Evolutionary conservation across 2,113 vertebrate genomes (phyloP).

Genomic region (Ochotona princeps): DNA sequence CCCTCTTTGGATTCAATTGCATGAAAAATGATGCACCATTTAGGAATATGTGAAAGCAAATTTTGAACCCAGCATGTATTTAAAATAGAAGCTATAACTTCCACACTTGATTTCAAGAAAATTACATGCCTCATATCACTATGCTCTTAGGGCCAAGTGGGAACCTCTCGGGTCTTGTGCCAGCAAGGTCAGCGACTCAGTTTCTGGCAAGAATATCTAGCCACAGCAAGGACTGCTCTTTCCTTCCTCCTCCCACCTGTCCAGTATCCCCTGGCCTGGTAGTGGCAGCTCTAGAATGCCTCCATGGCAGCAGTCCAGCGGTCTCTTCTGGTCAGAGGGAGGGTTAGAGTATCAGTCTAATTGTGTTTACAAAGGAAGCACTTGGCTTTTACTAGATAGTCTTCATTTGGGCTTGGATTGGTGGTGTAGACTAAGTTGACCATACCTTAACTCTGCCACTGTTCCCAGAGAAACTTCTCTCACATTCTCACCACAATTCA

Average conservation of each 20-base stretch:
- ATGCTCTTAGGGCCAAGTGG: constrained; percentile 18
- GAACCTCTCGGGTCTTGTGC: constrained; percentile 54
- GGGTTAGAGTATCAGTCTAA: not conserved
- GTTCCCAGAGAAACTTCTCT: not conserved
- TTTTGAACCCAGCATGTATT: constrained; percentile 74
- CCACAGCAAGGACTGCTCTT: not conserved
- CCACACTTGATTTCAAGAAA: constrained; percentile 64
- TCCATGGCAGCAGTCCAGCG: accelerated
- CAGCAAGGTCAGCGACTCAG: constrained; percentile 49
- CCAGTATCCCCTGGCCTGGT: not conserved
- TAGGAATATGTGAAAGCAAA: constrained; percentile 70
- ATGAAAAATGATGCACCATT: constrained; percentile 67
- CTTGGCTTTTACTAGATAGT: not conserved
- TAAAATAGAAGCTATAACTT: constrained; percentile 65
- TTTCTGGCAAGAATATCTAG: constrained; percentile 24
- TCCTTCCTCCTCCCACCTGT: not conserved
- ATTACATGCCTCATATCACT: not conserved
- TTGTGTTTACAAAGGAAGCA: not conserved
- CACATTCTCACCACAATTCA: not conserved
- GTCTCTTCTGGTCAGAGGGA: not conserved
- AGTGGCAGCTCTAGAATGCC: not conserved
- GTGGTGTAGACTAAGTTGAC: not conserved
- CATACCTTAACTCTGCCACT: not conserved
- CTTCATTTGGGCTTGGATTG: not conserved
- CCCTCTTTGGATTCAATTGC: constrained; percentile 59